Evolutionary conservation across 2,113 vertebrate species (phyloP), one percentile per base, ranked within the genome.

Genomic region (Leucopsar rothschildi): DNA sequence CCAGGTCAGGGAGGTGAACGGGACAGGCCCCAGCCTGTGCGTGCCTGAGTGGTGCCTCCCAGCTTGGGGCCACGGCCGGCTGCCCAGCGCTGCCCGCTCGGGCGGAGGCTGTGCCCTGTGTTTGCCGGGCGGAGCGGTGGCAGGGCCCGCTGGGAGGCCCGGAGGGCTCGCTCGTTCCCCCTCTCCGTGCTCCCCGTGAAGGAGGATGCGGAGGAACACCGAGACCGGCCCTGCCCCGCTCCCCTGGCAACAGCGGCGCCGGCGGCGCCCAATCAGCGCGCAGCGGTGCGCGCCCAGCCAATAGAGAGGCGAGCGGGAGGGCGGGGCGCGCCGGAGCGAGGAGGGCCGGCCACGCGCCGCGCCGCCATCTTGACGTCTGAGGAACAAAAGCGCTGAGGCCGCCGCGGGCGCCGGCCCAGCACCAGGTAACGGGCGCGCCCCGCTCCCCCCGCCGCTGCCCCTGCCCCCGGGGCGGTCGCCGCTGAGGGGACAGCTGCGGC

Each of bases 381-480:
- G 96, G 94, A 98, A 98, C 98, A 98, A 98, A 98, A 98, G 98
- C 90, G 64, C 78, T 69, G 84, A 95, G 95, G 97, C 16, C 65
- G 59, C 60, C 4, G 79, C 53, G 3, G 94, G 40, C 18, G 53
- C 42, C 22, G 92, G 73, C 40, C 19, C 68, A 29, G 57, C 33
- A 40, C 1, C 92, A 97, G 97, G 97, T 98, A 97, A 96, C 17
- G 49, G 82, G 24, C 3, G 50, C 11, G 29, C 22, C 1, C 13
- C 5, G 12, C 12, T 50, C 1, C 2, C 50, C 12, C 8, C 4
- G 22, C 12, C 6, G 10, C 20, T 1, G 15, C 28, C 25, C 11
- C 40, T 53, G 45, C 3, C 13, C 20, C 11, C 5, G 8, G 20
- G 20, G 7, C 6, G 9, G 5, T 10, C 12, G 49, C 23, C 15